Evolutionary conservation across 2,888 invertebrate genomes (phyloP).

Genomic region (Watsonalla cultraria): DNA sequence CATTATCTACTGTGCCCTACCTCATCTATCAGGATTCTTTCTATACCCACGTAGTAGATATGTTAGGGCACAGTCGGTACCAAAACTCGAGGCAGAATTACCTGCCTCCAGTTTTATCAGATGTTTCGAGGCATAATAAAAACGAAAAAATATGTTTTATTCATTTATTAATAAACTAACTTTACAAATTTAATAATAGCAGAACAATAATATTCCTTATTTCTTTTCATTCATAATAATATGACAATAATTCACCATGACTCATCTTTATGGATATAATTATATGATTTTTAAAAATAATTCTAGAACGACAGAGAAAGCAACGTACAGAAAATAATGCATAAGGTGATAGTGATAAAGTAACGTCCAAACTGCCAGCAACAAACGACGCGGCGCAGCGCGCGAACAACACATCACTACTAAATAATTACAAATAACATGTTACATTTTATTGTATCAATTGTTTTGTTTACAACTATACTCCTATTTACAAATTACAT

Average conservation of each 20-base stretch:
- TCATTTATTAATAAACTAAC: conserved; percentile 80
- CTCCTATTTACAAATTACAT: conserved; percentile 71
- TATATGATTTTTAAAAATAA: conserved; percentile 77
- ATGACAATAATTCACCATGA: conserved; percentile 60
- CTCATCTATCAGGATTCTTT: too few species aligned
- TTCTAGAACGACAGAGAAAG: conserved; percentile 76
- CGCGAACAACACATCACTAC: conserved; percentile 45
- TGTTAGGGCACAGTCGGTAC: too few species aligned
- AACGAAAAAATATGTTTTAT: conserved; percentile 67
- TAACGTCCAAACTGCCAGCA: conserved; percentile 58
- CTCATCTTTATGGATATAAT: conserved; percentile 77
- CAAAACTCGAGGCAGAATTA: too few species aligned
- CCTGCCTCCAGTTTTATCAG: too few species aligned
- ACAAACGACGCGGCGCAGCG: conserved; percentile 35
- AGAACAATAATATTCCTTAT: conserved; percentile 79
- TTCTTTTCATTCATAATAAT: conserved; percentile 78
- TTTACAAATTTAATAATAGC: conserved; percentile 80
- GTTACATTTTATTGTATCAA: conserved; percentile 73
- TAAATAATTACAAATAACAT: conserved; percentile 69
- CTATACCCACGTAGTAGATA: too few species aligned
- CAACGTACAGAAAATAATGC: conserved; percentile 76
- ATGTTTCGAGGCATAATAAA: conserved; percentile 27
- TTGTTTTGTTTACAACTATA: conserved; percentile 65
- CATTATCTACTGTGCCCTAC: too few species aligned
- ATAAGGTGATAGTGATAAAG: conserved; percentile 50